Evolutionary conservation across 1,140 invertebrate genomes (phyloP), one percentile per base, ranked within the genome.

Genomic region (Panulirus ornatus): DNA sequence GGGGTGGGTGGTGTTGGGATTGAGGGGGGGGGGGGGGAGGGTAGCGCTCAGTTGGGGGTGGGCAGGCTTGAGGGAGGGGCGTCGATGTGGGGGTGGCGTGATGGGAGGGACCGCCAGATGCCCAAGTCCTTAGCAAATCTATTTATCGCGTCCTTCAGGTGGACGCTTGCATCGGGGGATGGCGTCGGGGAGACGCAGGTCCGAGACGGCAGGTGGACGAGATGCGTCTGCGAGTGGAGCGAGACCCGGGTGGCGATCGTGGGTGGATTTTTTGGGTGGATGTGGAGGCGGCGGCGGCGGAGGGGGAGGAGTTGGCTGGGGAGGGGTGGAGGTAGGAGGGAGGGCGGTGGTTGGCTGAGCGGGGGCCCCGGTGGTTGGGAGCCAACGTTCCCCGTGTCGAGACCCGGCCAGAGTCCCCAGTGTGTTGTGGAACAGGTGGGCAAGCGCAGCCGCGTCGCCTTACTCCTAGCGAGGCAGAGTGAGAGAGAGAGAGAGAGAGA

Each of bases 341-440:
- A 40, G 44, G 75, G 51, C 63, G n/a, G 63, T 88, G 87, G 87
- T 73, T 76, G 73, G 84, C 73, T 63, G 75, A 71, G 73, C 16
- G 71, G 73, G 73, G n/a, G n/a, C n/a, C n/a, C 14, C 40, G 70
- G 71, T 19, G 44, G 44, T 38, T 75, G 84, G 27, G 38, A 38
- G 73, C 84, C 84, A 87, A 78, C 73, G 30, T n/a, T 42, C 70
- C 40, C 70, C 54, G 42, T 36, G 73, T 51, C 27, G 36, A 44
- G 73, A 36, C 14, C 16, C 16, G 70, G 38, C n/a, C 66, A 47
- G 83, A n/a, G 51, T 63, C 38, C 84, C 22, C 78, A 88, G 76
- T 82, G 78, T 88, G 30, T 73, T n/a, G 36, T 73, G 36, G 87
- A 88, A 81, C 87, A 88, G 87, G 87, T 88, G 87, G 87, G 58